These are phyloP conservation scores for Diorhabda carinulata DNA, from an alignment of 1,140 invertebrate species.

Conservation along the genomic window DNA sequence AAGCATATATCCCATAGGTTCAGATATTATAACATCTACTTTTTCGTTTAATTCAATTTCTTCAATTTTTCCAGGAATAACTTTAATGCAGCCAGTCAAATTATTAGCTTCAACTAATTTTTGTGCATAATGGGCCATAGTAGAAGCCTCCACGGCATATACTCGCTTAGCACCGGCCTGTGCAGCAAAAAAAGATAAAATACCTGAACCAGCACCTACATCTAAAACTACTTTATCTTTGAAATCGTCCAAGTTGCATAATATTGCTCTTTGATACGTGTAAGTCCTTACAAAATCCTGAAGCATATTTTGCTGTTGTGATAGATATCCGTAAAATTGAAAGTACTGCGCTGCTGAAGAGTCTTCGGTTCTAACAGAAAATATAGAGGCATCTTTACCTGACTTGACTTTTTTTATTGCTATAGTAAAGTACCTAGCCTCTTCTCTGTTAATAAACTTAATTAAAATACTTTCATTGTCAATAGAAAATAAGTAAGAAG, in stretches of 20 bases:
- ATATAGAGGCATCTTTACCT: constrained; percentile 77
- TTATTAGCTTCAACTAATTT: constrained; percentile 87
- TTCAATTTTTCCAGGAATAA: constrained; percentile 97
- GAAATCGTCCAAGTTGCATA: constrained; percentile 92
- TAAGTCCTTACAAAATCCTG: constrained; percentile 97
- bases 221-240: constrained; percentile 90
- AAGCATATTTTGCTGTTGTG: constrained; percentile 99
- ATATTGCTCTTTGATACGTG: constrained; percentile 96
- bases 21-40: constrained; percentile 97
- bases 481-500: constrained; percentile 66
- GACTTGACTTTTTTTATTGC: constrained; percentile 73
- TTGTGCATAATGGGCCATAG: constrained; percentile 96
- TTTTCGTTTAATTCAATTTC: constrained; percentile 93
- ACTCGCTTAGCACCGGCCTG: constrained; percentile 96
- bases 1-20: constrained; percentile 99
- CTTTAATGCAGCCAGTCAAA: constrained; percentile 78
- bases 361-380: constrained; percentile 94
- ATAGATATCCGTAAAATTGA: constrained; percentile 97
- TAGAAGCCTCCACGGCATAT: constrained; percentile 97
- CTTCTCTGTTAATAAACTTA: constrained; percentile 53
- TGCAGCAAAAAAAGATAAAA: constrained; percentile 96
- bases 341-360: constrained; percentile 97
- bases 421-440: constrained; percentile 74
- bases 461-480: constrained; percentile 59
- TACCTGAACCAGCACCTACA: constrained; percentile 95